phyloP scores from a whole-genome alignment of 2,888 invertebrate genomes.

The Diaprepes abbreviatus region DNA sequence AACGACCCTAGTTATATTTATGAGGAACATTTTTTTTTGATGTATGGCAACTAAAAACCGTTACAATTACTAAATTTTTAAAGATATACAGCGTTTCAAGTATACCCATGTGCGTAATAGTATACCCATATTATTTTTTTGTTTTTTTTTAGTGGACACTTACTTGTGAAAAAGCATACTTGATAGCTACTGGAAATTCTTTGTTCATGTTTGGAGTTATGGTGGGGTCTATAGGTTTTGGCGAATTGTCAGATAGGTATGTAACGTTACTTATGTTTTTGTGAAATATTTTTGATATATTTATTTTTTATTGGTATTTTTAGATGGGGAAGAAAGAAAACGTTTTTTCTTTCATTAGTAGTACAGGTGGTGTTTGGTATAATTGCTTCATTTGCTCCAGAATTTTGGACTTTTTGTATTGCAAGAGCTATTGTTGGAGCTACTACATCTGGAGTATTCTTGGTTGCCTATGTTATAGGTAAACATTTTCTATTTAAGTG shows the following conservation, averaged over 20 bases:
- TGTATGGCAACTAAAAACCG: too few relatives aligned
- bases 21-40: too few relatives aligned
- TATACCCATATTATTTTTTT: slow-evolving; percentile 4
- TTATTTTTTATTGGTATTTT: slow-evolving; percentile 26
- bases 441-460: slow-evolving; percentile 82
- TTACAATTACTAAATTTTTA: too few relatives aligned
- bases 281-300: slow-evolving; percentile 7
- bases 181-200: slow-evolving; percentile 77
- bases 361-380: slow-evolving; percentile 79
- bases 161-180: slow-evolving; percentile 75
- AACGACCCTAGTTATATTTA: too few relatives aligned
- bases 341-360: slow-evolving; percentile 80
- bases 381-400: slow-evolving; percentile 76
- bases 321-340: slow-evolving; percentile 78
- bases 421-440: slow-evolving; percentile 79
- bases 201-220: slow-evolving; percentile 81
- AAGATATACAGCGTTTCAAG: too few relatives aligned
- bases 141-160: slow-evolving; percentile 73
- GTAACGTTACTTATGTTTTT: slow-evolving; percentile 25
- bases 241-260: slow-evolving; percentile 77
- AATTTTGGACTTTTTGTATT: slow-evolving; percentile 77
- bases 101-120: too few relatives aligned
- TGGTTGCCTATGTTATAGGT: slow-evolving; percentile 85
- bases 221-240: slow-evolving; percentile 80
- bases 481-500: too few relatives aligned